Base-by-base conservation (phyloP, 2,797 vertebrate genomes). In the Scolopax rusticola region DNA sequence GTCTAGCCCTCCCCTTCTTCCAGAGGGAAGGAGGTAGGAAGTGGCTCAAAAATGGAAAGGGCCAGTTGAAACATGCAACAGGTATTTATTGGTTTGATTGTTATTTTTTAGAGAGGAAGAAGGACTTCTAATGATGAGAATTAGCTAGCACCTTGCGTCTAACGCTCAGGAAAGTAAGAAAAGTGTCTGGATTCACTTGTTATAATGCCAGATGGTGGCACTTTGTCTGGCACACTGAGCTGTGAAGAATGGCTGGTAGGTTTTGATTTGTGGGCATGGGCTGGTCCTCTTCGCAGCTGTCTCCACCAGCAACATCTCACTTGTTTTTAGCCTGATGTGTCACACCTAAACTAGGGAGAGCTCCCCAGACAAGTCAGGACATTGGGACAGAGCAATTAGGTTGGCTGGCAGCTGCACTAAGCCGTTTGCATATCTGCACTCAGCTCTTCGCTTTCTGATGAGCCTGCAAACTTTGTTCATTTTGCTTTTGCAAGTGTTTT, bases 401-500 rank as follows among this genome's bases (percentile, higher is more conserved):
- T 50, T 73, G 57, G 77, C 70, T 90, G 88, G 95, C 95, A 89
- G 81, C 71, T 94, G 84, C 50, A n/a, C 23, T 74, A 80, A 32
- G 0, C 36, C 14, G 84, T 94, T 93, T 95, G 75, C 73, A 60
- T 95, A 75, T 60, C 83, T 84, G 64, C 68, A 84, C 59, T 84
- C 80, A 84, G 87, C 71, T 61, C 24, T 76, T 60, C 9, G n/a
- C 53, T 95, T 95, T 91, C 78, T 91, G 90, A 94, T 95, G 74
- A 94, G 85, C 50, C 57, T 85, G 80, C 90, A 94, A 92, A 90
- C 76, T 47, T 95, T 87, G 33, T 76, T 87, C 71, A 54, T 84
- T 91, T 84, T 71, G 54, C 59, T 92, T 87, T 86, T 87, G 57
- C 40, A 81, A 91, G 82, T 91, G 84, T 85, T 93, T 95, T 84